A percentile compares a stretch with the other conserved stretches of the same genome.
Conservation (phyloP, 2,888 invertebrate species). For the Spodoptera exigua region DNA sequence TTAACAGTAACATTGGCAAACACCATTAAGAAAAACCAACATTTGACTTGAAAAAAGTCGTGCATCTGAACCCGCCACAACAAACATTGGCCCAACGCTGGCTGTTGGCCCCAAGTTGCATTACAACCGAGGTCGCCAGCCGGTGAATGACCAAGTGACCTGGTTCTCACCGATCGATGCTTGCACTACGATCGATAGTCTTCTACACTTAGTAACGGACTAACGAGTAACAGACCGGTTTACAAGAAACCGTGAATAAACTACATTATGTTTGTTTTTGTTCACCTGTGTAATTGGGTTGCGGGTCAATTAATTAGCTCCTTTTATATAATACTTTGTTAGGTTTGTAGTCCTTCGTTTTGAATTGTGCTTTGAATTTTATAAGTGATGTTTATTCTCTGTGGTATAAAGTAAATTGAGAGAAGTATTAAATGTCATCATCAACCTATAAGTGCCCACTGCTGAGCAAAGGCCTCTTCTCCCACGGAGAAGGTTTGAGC, state of each 20-base stretch:
- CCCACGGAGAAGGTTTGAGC: too few relatives aligned
- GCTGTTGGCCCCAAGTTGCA: conserved; percentile 52
- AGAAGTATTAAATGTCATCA: too few relatives aligned
- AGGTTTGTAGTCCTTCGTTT: too few relatives aligned
- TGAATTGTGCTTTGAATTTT: too few relatives aligned
- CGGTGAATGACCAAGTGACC: conserved; percentile 71
- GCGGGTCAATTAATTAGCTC: too few relatives aligned
- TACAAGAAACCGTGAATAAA: neutral
- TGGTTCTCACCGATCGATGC: conserved; percentile 64
- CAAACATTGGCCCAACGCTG: conserved; percentile 48
- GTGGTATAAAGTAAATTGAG: too few relatives aligned
- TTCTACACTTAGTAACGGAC: conserved; percentile 22
- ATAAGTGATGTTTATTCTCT: too few relatives aligned
- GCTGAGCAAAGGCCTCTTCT: too few relatives aligned
- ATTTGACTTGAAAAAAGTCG: conserved; percentile 6
- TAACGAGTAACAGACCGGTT: neutral
- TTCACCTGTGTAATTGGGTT: too few relatives aligned
- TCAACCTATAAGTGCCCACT: too few relatives aligned
- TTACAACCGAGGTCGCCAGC: conserved; percentile 54
- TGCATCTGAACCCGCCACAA: conserved; percentile 19
- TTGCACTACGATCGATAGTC: conserved; percentile 62
- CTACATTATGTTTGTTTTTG: neutral
- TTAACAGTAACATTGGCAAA: neutral
- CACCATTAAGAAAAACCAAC: neutral
- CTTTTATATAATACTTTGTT: too few relatives aligned